These are phyloP conservation scores for Sebastes nivosus DNA, from an alignment of 2,797 vertebrate genomes.

Conservation along the genomic window DNA sequence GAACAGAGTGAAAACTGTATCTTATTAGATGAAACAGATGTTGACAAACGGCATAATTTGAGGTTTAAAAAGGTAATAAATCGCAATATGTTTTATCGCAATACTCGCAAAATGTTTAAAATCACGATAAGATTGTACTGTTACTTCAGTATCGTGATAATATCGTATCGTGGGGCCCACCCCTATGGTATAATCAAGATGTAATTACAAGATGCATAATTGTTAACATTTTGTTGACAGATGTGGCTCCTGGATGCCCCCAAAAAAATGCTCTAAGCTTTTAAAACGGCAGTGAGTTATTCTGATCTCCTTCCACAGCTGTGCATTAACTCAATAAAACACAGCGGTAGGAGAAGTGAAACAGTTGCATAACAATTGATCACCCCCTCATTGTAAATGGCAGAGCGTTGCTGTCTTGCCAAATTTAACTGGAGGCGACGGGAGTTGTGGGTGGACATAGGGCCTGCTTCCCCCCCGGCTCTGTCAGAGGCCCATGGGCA, in stretches of 20 bases:
- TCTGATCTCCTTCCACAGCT: constrained; percentile 3
- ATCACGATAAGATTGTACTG: no score
- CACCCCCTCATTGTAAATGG: constrained; percentile 67
- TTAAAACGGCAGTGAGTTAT: neutral
- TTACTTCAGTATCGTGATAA: no score
- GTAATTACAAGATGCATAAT: neutral
- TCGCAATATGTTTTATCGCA: no score
- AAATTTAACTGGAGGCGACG: constrained; percentile 58
- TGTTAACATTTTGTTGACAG: neutral
- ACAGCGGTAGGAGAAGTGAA: constrained; percentile 34
- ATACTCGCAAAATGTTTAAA: no score
- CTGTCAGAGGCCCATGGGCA: constrained; percentile 74
- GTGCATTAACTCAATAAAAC: constrained; percentile 12
- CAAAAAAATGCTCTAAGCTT: constrained; percentile 14
- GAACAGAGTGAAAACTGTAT: no score
- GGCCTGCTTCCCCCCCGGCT: constrained; percentile 58
- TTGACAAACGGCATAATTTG: no score
- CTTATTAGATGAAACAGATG: no score
- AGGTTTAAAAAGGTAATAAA: no score
- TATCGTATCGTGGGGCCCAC: no score
- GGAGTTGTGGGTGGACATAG: constrained; percentile 59
- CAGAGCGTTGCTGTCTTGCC: constrained; percentile 45
- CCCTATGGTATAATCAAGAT: neutral
- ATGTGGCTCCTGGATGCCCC: neutral
- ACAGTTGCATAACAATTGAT: constrained; percentile 61